phyloP scores from a whole-genome alignment of 2,888 invertebrate species.

The Lithosia quadra region DNA sequence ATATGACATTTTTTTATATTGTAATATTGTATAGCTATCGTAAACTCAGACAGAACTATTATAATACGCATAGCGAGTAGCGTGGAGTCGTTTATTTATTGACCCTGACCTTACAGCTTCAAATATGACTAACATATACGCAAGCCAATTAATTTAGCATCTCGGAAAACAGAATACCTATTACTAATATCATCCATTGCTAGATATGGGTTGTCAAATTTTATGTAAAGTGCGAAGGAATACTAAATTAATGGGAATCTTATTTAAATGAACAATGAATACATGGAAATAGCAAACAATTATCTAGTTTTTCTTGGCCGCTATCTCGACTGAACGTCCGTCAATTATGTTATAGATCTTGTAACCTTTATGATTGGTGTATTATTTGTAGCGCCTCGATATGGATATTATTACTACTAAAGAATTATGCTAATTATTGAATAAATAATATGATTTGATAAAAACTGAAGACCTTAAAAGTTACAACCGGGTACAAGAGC shows the following conservation, averaged over 20 bases:
- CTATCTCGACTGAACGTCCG: background rate
- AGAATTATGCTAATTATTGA: too few relatives aligned
- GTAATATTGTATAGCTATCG: slow-evolving; percentile 33
- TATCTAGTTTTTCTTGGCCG: background rate
- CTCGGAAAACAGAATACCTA: slow-evolving; percentile 34
- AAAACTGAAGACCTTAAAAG: too few relatives aligned
- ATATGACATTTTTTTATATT: slow-evolving; percentile 40
- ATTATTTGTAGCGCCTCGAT: too few relatives aligned
- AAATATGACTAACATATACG: slow-evolving; percentile 29
- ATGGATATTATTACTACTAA: too few relatives aligned
- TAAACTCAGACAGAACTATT: slow-evolving; percentile 21
- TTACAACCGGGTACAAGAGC: too few relatives aligned
- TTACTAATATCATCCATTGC: slow-evolving; percentile 14
- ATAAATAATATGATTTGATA: too few relatives aligned
- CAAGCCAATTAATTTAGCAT: slow-evolving; percentile 42
- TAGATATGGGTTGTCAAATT: slow-evolving; percentile 5
- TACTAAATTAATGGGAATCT: background rate
- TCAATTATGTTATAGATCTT: background rate
- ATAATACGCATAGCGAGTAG: slow-evolving; percentile 18
- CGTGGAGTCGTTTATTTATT: slow-evolving; percentile 20
- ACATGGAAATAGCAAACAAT: background rate
- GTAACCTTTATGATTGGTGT: too few relatives aligned
- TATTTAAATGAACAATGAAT: background rate
- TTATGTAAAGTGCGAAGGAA: background rate
- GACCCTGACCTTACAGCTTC: slow-evolving; percentile 26